Percentiles rank a stretch among this genome's conserved stretches.
phyloP scores from a whole-genome alignment of 2,113 vertebrate species.

The Felis chaus region DNA sequence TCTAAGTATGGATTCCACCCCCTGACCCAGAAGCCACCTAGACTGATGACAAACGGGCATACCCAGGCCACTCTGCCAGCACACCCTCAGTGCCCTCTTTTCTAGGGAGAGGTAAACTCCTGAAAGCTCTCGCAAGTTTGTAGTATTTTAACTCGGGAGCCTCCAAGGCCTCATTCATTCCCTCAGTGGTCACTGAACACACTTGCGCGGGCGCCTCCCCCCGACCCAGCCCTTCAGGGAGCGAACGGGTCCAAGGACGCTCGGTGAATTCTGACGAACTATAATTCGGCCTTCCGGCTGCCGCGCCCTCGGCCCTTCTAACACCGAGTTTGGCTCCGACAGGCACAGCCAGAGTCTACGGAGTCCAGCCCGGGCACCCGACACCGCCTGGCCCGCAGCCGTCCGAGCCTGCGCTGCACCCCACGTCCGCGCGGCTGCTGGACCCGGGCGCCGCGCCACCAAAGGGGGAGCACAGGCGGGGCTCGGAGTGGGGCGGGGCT shows the following conservation, averaged over 20 bases:
- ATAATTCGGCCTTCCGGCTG: neutral
- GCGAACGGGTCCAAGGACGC: neutral
- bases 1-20: neutral
- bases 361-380: too few species aligned
- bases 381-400: accelerated
- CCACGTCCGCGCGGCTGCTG: accelerated
- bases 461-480: neutral
- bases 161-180: neutral
- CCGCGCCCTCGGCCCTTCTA: neutral
- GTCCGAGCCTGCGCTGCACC: accelerated
- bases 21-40: neutral
- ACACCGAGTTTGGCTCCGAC: neutral
- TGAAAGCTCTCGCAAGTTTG: neutral
- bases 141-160: neutral
- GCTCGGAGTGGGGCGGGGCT: neutral
- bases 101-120: neutral
- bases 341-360: neutral
- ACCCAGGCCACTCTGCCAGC: neutral
- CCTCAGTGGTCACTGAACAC: neutral
- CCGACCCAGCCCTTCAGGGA: neutral
- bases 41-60: neutral
- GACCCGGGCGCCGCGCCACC: accelerated
- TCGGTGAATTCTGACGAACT: neutral
- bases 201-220: neutral
- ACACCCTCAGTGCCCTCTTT: neutral